phyloP scores from a whole-genome alignment of 2,888 invertebrate species.

The Apodemia mormo region DNA sequence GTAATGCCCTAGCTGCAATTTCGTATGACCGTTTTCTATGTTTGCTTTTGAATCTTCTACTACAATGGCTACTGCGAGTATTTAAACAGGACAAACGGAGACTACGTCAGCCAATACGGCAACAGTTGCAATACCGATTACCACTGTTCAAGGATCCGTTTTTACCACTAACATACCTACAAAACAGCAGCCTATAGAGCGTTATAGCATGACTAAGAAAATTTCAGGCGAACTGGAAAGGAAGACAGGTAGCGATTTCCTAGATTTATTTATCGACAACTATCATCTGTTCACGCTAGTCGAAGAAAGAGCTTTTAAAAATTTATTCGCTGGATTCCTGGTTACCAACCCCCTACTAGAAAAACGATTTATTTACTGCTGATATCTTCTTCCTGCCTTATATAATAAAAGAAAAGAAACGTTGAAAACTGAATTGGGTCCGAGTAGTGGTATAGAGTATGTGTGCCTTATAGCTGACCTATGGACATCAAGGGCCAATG shows the following conservation, averaged over 20 bases:
- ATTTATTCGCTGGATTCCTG: slow-evolving; percentile 39
- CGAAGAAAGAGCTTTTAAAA: slow-evolving; percentile 40
- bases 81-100: too few relatives aligned
- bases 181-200: neutral
- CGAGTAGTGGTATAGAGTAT: neutral
- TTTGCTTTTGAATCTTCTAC: too few relatives aligned
- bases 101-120: too few relatives aligned
- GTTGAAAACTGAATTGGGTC: slow-evolving; percentile 5
- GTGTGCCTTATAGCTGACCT: neutral
- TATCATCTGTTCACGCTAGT: slow-evolving; percentile 40
- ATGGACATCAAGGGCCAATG: slow-evolving; percentile 8
- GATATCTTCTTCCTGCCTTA: slow-evolving; percentile 25
- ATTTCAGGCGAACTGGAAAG: slow-evolving; percentile 23
- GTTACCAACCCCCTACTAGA: slow-evolving; percentile 37
- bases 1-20: too few relatives aligned
- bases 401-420: slow-evolving; percentile 11
- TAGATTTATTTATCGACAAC: slow-evolving; percentile 32
- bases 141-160: too few relatives aligned
- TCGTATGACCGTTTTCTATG: too few relatives aligned
- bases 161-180: neutral
- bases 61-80: too few relatives aligned
- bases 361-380: slow-evolving; percentile 34
- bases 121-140: too few relatives aligned
- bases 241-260: slow-evolving; percentile 23
- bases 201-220: slow-evolving; percentile 1